Evolutionary conservation across 2,797 vertebrate species (phyloP).

Genomic region (Discoglossus pictus): DNA sequence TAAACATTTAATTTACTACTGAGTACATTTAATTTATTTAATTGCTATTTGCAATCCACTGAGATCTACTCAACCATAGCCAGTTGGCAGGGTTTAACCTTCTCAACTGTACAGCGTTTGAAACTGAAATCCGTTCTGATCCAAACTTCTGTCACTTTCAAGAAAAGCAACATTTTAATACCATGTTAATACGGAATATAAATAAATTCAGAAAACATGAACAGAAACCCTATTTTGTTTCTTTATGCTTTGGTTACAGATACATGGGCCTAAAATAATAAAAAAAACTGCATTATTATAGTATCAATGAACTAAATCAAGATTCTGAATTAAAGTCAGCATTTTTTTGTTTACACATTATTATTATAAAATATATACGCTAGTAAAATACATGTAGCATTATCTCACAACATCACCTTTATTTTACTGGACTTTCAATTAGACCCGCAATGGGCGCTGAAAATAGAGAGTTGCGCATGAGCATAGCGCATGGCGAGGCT

Average conservation of each 20-base stretch:
- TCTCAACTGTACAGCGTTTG: conserved; percentile 8
- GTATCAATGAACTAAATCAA: no score
- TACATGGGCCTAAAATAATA: not conserved
- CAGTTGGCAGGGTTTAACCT: conserved; percentile 12
- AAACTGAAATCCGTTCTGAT: conserved; percentile 24
- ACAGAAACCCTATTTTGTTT: conserved; percentile 5
- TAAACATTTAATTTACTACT: conserved; percentile 35
- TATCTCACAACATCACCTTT: no score
- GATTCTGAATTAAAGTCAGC: no score
- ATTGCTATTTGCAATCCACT: conserved; percentile 39
- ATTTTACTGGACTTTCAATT: no score
- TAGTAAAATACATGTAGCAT: no score
- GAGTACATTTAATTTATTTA: conserved; percentile 43
- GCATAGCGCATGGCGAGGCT: no score
- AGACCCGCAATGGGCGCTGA: no score
- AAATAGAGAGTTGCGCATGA: no score
- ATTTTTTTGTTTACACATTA: not conserved
- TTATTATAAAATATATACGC: no score
- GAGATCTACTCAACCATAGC: conserved; percentile 28
- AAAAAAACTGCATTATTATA: conserved; percentile 12
- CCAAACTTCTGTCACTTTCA: conserved; percentile 19
- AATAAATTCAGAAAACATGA: conserved; percentile 23
- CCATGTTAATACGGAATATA: conserved; percentile 30
- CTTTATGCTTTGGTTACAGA: conserved; percentile 10
- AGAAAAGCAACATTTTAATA: conserved; percentile 33